Conservation (phyloP, 1,140 invertebrate species). For the Alviniconcha marisindica region DNA sequence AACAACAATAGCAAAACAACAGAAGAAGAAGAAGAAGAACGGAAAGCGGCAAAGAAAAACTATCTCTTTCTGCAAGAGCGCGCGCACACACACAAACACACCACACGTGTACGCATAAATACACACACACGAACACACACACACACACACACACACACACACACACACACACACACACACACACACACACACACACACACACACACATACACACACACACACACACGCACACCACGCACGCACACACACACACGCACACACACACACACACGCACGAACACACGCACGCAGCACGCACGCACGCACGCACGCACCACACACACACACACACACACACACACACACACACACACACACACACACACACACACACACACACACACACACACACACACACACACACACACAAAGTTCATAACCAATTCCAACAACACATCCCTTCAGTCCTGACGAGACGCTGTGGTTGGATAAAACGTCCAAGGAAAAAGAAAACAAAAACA, state of each 20-base stretch:
- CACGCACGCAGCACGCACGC: neutral
- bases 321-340: no score
- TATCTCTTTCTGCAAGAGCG: no score
- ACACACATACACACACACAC: neutral
- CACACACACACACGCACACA: slow-evolving; percentile 19
- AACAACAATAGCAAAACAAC: no score
- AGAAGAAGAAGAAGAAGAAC: neutral
- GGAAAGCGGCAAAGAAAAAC: neutral
- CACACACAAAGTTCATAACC: no score
- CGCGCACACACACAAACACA: no score
- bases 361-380: neutral
- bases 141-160: neutral
- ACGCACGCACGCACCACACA: no score
- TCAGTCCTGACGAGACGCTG: no score
- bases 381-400: no score
- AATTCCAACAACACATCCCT: no score
- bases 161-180: neutral
- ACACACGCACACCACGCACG: neutral
- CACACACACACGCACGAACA: slow-evolving; percentile 2
- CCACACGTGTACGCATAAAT: no score
- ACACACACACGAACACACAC: neutral
- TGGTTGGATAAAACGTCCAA: no score
- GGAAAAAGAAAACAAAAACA: no score
- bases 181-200: neutral
- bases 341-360: neutral